Base-by-base conservation (phyloP, 2,888 invertebrate species). In the Lycia hirtaria region DNA sequence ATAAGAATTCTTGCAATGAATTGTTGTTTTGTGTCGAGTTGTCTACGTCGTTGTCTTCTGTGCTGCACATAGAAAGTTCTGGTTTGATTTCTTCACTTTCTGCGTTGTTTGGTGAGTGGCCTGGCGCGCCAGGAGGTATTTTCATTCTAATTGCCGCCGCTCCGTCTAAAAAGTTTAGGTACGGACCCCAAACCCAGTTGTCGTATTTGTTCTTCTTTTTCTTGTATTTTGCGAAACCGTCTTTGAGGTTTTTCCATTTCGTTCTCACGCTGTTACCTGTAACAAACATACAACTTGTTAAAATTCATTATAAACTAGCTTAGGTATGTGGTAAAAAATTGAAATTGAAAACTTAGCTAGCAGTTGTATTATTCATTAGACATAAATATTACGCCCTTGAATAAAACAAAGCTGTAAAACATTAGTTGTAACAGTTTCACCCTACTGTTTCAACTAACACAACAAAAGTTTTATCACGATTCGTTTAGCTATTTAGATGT, bases 211-310 rank as follows among this genome's bases (percentile, higher is more conserved):
- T 60, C 9, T 24, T 44, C 22, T 24, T 30, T n/a, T 35, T 66
- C 51, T 41, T 55, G 15, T 57, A 53, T 19, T 61, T 67, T 14
- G 56, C 52, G 24, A 48, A 61, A 14, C 43, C 47, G 37, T 66
- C 56, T 52, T 49, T 63, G 30, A 60, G 38, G 3, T 45, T 56
- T 49, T 60, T 63, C 63, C 58, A 60, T 56, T 58, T 58, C 5
- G 15, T 52, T n/a, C 41, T 47, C 5, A 59, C 12, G 0, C 15
- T 19, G 9, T 56, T 58, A 52, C 49, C 64, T 66, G 35, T 28
- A 51, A 37, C n/a, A 37, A 1, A 37, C 0, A 17, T 2, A 5
- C 2, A 19, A n/a, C n/a, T n/a, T n/a, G n/a, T n/a, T n/a, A n/a
- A n/a, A n/a, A n/a, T n/a, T n/a, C n/a, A n/a, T n/a, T n/a, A n/a